Conservation (phyloP, 2,797 vertebrate genomes). For the Urocyon cinereoargenteus region DNA sequence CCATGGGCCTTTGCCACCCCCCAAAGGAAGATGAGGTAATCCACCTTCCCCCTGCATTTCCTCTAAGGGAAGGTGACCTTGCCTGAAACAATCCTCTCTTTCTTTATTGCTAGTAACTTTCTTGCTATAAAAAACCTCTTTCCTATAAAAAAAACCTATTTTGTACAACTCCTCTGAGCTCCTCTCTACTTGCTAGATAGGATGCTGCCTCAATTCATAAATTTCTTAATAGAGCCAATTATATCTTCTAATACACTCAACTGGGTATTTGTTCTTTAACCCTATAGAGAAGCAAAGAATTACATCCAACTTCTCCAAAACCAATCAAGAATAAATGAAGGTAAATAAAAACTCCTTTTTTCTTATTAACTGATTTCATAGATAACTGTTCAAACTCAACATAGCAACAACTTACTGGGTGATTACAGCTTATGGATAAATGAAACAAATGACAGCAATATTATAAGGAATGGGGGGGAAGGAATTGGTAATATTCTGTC, state of each 20-base stretch:
- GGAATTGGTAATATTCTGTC: too few relatives aligned
- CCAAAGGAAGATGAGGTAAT: neutral
- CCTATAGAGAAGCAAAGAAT: neutral
- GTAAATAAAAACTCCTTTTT: neutral
- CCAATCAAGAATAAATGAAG: neutral
- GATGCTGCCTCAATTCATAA: neutral
- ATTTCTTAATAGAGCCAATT: neutral
- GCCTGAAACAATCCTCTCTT: neutral
- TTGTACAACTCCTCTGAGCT: neutral
- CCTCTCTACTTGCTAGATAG: neutral
- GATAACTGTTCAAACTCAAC: neutral
- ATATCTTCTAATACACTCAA: neutral
- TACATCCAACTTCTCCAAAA: neutral
- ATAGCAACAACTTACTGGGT: neutral
- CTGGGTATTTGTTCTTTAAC: neutral
- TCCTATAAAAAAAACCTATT: neutral
- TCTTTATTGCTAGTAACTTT: neutral
- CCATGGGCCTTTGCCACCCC: neutral
- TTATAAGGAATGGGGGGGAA: neutral
- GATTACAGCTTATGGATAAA: neutral
- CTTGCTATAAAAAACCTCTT: neutral
- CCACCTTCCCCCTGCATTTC: neutral
- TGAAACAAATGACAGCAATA: neutral
- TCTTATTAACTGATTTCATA: neutral
- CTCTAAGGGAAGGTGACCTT: neutral